phyloP scores from a whole-genome alignment of 1,140 invertebrate genomes.

The Leptinotarsa undecemlineata region DNA sequence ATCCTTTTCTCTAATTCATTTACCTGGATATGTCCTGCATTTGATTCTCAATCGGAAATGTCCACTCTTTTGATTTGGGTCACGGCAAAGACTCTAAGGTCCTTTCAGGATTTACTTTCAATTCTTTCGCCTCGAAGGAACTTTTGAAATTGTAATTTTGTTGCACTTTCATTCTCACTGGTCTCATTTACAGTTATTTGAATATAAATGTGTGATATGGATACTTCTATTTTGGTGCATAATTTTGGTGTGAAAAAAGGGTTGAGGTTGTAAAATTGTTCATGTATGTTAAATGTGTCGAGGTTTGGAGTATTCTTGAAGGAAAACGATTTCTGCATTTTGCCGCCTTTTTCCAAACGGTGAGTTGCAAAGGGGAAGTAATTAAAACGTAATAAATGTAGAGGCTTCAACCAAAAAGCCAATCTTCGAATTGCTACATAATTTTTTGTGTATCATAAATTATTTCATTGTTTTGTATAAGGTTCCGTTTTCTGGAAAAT shows the following conservation, averaged over 20 bases:
- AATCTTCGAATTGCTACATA: too few species aligned
- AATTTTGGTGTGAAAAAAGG: not conserved
- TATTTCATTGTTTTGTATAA: too few species aligned
- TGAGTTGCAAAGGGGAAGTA: too few species aligned
- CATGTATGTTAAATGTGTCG: too few species aligned
- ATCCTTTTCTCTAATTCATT: slow-evolving; percentile 1
- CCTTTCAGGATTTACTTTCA: not conserved
- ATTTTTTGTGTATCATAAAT: too few species aligned
- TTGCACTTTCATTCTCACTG: not conserved
- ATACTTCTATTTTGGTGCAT: slow-evolving; percentile 4
- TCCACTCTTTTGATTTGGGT: not conserved
- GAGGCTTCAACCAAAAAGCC: too few species aligned
- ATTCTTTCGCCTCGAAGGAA: not conserved
- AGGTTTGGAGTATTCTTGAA: too few species aligned
- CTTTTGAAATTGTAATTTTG: not conserved
- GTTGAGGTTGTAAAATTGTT: not conserved
- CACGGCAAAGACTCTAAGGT: not conserved
- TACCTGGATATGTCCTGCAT: not conserved
- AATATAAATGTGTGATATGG: slow-evolving; percentile 4
- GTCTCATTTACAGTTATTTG: not conserved
- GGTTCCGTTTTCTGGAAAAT: too few species aligned
- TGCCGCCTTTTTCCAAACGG: too few species aligned
- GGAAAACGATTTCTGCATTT: too few species aligned
- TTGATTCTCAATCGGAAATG: slow-evolving; percentile 5
- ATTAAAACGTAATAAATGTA: too few species aligned